phyloP scores from a whole-genome alignment of 2,797 vertebrate genomes.

The Synanceia verrucosa region DNA sequence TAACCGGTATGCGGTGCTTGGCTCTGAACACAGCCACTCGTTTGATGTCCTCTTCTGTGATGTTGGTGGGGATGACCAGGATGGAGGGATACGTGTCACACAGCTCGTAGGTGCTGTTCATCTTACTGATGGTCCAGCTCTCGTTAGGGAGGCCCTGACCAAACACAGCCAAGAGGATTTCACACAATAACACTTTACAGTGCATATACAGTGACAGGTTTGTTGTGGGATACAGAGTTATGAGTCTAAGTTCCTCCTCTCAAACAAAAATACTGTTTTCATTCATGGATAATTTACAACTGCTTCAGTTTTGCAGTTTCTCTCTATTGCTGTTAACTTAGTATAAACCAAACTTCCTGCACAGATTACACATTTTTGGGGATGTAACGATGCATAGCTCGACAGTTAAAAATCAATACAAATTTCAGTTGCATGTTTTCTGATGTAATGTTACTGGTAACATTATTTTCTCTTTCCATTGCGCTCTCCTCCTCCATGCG shows the following conservation, averaged over 20 bases:
- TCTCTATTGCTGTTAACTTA: too few relatives aligned
- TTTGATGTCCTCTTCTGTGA: constrained; percentile 90
- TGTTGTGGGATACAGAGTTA: not conserved
- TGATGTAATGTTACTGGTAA: too few relatives aligned
- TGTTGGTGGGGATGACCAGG: constrained; percentile 92
- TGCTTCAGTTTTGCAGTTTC: too few relatives aligned
- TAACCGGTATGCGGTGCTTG: constrained; percentile 93
- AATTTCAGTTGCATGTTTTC: too few relatives aligned
- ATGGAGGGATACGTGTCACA: constrained; percentile 94
- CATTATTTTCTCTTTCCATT: too few relatives aligned
- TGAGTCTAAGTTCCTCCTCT: not conserved
- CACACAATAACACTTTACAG: not conserved
- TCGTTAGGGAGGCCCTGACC: constrained; percentile 94
- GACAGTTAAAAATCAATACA: too few relatives aligned
- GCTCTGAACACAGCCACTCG: constrained; percentile 91
- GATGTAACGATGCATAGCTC: too few relatives aligned
- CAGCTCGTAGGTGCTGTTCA: constrained; percentile 92
- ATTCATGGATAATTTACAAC: not conserved
- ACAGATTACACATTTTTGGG: too few relatives aligned
- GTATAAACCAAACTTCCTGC: too few relatives aligned
- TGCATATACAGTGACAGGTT: not conserved
- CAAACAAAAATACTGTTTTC: not conserved
- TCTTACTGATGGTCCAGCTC: constrained; percentile 95
- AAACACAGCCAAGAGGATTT: not conserved
- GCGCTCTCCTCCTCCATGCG: too few relatives aligned